phyloP scores from a whole-genome alignment of 2,797 vertebrate genomes.

The Bovichtus variegatus region DNA sequence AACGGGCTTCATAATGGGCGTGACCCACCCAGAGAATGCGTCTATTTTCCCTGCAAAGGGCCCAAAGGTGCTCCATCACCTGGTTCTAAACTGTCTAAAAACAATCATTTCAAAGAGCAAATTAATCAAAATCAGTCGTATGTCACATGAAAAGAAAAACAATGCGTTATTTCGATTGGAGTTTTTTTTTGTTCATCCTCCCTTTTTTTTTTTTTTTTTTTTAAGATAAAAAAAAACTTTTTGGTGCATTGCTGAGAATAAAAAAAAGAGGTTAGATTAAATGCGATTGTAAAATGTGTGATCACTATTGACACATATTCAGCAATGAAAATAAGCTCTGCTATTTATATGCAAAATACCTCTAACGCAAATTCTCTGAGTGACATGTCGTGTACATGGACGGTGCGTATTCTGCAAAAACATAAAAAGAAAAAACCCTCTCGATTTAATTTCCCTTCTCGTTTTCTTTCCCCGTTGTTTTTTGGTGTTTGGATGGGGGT shows the following conservation, averaged over 20 bases:
- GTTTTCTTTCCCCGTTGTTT: neutral
- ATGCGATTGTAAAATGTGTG: slow-evolving; percentile 2
- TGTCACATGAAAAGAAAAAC: neutral
- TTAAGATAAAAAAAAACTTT: neutral
- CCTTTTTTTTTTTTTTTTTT: no score
- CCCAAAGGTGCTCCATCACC: slow-evolving; percentile 48
- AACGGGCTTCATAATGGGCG: slow-evolving; percentile 66
- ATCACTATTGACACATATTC: neutral
- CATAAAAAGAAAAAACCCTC: no score
- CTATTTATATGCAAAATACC: neutral
- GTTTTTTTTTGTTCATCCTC: neutral
- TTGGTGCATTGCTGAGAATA: slow-evolving; percentile 4
- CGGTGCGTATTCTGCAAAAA: slow-evolving; percentile 15
- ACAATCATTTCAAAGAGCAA: no score
- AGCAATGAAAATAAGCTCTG: neutral
- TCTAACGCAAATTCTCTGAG: neutral
- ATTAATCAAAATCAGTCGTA: neutral
- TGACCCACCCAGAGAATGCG: slow-evolving; percentile 66
- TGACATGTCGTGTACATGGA: neutral
- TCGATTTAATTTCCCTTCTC: slow-evolving; percentile 1
- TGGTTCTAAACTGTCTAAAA: neutral
- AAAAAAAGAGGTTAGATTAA: neutral
- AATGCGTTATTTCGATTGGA: neutral
- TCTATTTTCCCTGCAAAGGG: slow-evolving; percentile 53
- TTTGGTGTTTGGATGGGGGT: slow-evolving; percentile 1